Evolutionary conservation across 2,113 vertebrate genomes (phyloP).

Genomic region (Polyodon spathula): DNA sequence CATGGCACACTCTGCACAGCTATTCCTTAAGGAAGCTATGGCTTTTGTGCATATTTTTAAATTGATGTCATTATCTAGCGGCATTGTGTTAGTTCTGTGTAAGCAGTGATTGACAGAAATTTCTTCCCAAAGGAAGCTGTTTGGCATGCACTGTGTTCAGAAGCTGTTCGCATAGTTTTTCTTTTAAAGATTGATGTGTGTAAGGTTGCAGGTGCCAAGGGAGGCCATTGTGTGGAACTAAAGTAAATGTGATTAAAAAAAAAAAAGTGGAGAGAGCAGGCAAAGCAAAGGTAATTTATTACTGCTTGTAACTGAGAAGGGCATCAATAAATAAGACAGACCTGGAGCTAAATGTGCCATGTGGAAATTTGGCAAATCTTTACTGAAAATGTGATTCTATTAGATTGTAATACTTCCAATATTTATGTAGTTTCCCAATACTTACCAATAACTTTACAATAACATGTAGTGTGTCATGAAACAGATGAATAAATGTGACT

Average conservation of each 20-base stretch:
- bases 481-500: no score
- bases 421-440: no score
- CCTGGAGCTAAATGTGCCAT: background rate
- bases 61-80: conserved; percentile 19
- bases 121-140: conserved; percentile 19
- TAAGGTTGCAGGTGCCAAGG: background rate
- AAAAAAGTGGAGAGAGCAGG: background rate
- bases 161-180: background rate
- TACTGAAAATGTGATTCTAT: no score
- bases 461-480: no score
- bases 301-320: background rate
- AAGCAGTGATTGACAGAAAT: conserved; percentile 24
- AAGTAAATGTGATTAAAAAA: conserved; percentile 2
- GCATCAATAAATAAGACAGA: background rate
- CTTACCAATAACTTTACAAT: no score
- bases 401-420: no score
- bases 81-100: conserved; percentile 11
- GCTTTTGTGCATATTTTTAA: background rate
- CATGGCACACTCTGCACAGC: conserved; percentile 8
- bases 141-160: background rate
- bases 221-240: background rate
- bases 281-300: conserved; percentile 1
- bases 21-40: background rate
- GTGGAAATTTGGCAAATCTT: background rate
- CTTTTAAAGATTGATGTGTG: conserved; percentile 2